Evolutionary conservation across 30 jellyfish, hydroid and myxozoan genomes (phyloP), one percentile per base, ranked within the genome.

Genomic region (Sanderia malayensis): DNA sequence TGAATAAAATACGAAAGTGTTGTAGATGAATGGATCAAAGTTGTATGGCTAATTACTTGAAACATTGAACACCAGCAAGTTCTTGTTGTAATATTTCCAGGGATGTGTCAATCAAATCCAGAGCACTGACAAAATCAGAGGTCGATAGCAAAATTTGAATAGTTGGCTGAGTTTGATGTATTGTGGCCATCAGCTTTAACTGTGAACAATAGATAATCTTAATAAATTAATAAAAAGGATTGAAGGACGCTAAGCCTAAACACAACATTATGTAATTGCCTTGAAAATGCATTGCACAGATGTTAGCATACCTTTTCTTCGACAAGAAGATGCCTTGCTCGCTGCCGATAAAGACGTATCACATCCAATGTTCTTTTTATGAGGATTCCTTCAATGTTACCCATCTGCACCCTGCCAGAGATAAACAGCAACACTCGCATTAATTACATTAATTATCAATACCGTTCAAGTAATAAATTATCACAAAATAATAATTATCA

Each of bases 111-210:
- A 92, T 92, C 67, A 92, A 58, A 68, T 92, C 98, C 33, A 92
- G 61, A 31, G 98, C 98, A 73, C 98, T 92, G 59, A 92, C 90
- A 67, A 68, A 92, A 59, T 85, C 98, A 6, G 98, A 77, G 15
- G 89, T 81, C 18, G 98, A 73, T 31, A 92, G 57, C 22, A 92
- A 66, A 8, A 92, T 63, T 58, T 92, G 98, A 26, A 92, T 92
- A 31, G 98, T 92, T 29, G 98, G 96, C 55, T 92, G 98, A 0
- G 98, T 92, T 80, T 92, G 98, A 44, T 92, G 98, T 28, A 92
- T 92, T 15, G 96, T 77, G n/a, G 98, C 94, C 95, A 92, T 92
- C 34, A 92, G 73, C 67, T 92, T 92, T 58, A 92, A 73, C 98
- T 92, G 74, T 4, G 44, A 64, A 60, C 20, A 33, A 25, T 2